Evolutionary conservation across 2,113 vertebrate species (phyloP), one percentile per base, ranked within the genome.

Genomic region (Holacanthus passer): DNA sequence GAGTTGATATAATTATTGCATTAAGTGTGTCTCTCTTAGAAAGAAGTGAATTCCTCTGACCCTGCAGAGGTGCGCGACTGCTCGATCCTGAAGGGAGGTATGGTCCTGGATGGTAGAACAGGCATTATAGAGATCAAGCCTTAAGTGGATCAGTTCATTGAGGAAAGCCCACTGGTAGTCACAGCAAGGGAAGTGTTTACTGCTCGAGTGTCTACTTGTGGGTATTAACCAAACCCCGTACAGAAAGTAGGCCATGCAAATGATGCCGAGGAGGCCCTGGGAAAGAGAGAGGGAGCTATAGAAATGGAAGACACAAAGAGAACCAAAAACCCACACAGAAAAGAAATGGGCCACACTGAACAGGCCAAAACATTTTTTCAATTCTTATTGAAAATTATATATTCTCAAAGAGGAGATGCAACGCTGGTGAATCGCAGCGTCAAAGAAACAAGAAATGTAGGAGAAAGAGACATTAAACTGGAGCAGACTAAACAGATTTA

Each of bases 201-300:
- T 69, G 78, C 86, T 90, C 77, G 67, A 92, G 86, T 83, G 78
- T 89, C 87, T 88, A 75, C 90, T 92, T 82, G 86, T 90, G 90
- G 91, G 92, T 91, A 93, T 94, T 92, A 94, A 90, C 88, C 81
- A 70, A 92, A 87, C 84, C 84, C 71, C 39, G 32, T 76, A 37
- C 55, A 67, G 79, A 93, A 95, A 95, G 87, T 94, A 94, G 94
- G 93, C 90, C 94, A 94, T 92, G 89, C 91, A 92, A 89, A 92
- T 92, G 81, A 91, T 82, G 82, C 88, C 29, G 47, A 89, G 72
- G 55, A 78, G 39, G 90, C 87, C 82, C 79, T 74, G 84, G 76
- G 85, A 91, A 86, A 85, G 73, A 83, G 27, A 82, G 27, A 53
- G 27, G 50, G 45, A 66, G 72, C 73, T 73, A 72, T 75, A 76